Evolutionary conservation across 1,140 invertebrate species (phyloP).

Genomic region (Caenorhabditis brenneri): DNA sequence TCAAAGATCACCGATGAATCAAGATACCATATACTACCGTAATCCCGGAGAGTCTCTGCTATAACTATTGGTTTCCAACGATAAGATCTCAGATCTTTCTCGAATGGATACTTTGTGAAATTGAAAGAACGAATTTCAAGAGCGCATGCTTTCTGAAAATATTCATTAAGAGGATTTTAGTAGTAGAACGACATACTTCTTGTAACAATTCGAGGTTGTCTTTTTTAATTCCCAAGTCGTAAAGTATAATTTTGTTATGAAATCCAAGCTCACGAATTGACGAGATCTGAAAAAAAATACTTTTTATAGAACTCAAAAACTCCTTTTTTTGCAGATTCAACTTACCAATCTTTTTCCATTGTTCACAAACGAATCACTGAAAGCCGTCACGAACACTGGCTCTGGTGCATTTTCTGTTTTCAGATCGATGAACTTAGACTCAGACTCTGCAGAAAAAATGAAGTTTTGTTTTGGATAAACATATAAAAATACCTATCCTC

Average conservation of each 20-base stretch:
- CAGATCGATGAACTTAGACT: no score
- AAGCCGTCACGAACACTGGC: background rate
- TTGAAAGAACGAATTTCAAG: conserved; percentile 15
- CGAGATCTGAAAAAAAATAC: background rate
- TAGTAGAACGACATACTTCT: background rate
- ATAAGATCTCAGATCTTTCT: background rate
- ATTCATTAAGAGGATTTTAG: background rate
- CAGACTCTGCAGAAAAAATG: no score
- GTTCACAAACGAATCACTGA: background rate
- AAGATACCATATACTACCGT: conserved; percentile 49
- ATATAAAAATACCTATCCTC: background rate
- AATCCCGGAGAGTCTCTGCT: conserved; percentile 39
- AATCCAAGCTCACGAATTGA: conserved; percentile 3
- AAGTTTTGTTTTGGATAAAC: no score
- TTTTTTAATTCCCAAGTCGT: background rate
- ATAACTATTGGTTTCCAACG: conserved; percentile 46
- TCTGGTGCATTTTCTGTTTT: background rate
- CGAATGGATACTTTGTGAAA: background rate
- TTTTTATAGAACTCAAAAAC: no score
- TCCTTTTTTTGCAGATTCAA: background rate
- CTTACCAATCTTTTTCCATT: no score
- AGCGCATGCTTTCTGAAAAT: background rate
- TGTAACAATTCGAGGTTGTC: background rate
- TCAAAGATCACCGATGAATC: conserved; percentile 42
- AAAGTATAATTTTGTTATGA: conserved; percentile 7